Evolutionary conservation across 2,888 invertebrate species (phyloP).

Genomic region (Proisotoma minuta): DNA sequence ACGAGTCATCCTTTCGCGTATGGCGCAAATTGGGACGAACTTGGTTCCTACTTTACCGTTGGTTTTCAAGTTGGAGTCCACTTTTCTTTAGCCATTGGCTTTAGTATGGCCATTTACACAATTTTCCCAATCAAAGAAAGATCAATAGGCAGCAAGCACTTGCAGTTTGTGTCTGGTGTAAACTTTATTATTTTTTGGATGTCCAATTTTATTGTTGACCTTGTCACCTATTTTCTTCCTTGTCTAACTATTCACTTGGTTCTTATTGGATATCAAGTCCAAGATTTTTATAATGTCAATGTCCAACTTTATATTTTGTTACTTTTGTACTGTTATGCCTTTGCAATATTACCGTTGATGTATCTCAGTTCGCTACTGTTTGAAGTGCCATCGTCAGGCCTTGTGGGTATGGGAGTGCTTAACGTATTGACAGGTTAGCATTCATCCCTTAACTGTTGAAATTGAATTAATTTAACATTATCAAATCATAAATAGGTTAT

Average conservation of each 20-base stretch:
- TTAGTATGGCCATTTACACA: slow-evolving; percentile 57
- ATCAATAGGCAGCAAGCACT: slow-evolving; percentile 64
- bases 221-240: slow-evolving; percentile 60
- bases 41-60: slow-evolving; percentile 39
- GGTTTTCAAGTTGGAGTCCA: slow-evolving; percentile 51
- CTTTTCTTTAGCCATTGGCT: slow-evolving; percentile 67
- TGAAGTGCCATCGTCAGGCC: slow-evolving; percentile 22
- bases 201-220: slow-evolving; percentile 64
- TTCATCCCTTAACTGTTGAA: not conserved
- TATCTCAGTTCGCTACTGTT: slow-evolving; percentile 26
- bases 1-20: slow-evolving; percentile 68
- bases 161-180: slow-evolving; percentile 67
- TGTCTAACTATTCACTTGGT: slow-evolving; percentile 59
- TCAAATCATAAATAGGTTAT: slow-evolving; percentile 60
- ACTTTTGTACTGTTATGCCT: slow-evolving; percentile 56
- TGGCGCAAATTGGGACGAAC: slow-evolving; percentile 51
- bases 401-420: slow-evolving; percentile 27
- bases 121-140: slow-evolving; percentile 62
- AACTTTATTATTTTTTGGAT: slow-evolving; percentile 66
- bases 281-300: slow-evolving; percentile 33
- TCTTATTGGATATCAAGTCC: slow-evolving; percentile 50
- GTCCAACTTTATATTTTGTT: slow-evolving; percentile 48
- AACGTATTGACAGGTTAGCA: slow-evolving; percentile 25
- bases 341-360: slow-evolving; percentile 24
- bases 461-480: not conserved